Base-by-base conservation (phyloP, 2,888 invertebrate genomes). In the Ormyrus thymus region DNA sequence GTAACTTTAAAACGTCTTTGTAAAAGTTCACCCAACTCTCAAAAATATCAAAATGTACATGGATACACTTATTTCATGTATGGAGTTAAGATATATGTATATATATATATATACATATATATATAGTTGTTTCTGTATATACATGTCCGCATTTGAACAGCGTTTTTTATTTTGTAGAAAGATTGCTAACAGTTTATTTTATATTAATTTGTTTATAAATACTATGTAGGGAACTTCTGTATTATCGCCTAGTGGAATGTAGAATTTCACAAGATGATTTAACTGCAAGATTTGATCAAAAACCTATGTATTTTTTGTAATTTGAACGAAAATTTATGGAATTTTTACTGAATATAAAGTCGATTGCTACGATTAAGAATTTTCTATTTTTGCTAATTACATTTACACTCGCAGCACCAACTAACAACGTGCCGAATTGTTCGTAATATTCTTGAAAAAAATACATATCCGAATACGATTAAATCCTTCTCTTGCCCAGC, bases 401-500 rank as follows among this genome's bases (percentile, higher is more conserved):
- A 29, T 29, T 29, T 29, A 29, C 29, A 29, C 29, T 29, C 29
- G 2, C 29, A 29, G 29, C 29, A 29, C 29, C 2, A 29, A 29
- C 29, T 29, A 29, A 29, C 29, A 29, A 29, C 4, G 29, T 3
- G 29, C 3, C 2, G 29, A 29, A 29, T 29, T 29, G 29, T 29
- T 29, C 29, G 29, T 29, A 29, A 29, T 29, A 29, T 29, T 29
- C 29, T 29, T 29, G 29, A 4, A 29, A 29, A 29, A 29, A 29
- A 29, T 7, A 8, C 15, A 8, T 53, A 59, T 29, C 51, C 11
- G 61, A 51, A 43, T 43, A 53, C 13, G 59, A 55, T 55, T 13
- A 13, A 29, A 58, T 70, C 48, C 6, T 50, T 58, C 29, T 70
- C 8, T 70, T 59, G 46, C 55, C 53, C 64, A 73, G 48, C 64